Base-by-base conservation (phyloP, 37 sponge, comb jelly and placozoan genomes). In the Chondrilla cf. caribensis region DNA sequence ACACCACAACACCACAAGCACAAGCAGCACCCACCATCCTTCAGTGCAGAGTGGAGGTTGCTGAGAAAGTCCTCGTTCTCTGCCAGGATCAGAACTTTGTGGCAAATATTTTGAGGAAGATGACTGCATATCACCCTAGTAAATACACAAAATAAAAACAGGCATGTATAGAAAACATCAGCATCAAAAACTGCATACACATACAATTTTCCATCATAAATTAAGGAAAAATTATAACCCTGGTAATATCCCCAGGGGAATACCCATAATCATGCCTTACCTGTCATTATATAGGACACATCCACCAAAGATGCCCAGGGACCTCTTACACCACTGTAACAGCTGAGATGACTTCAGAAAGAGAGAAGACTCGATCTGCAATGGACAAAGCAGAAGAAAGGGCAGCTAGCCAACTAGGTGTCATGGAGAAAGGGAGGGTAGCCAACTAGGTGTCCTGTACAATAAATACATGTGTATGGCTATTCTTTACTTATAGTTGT, bases 121-220 rank as follows among this genome's bases (percentile, higher is more conserved):
- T 43, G 44, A 37, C 44, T 73, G 43, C 76, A 73, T 21, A 73
- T 43, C n/a, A 73, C 43, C 76, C 76, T 73, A 25, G 7, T 33
- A 4, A 47, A 47, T 11, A 47, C 51, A 47, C 9, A 11, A 11
- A n/a, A n/a, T n/a, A 47, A 47, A 47, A 11, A 47, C 11, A 47
- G 51, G 11, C 51, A 47, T n/a, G n/a, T n/a, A n/a, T n/a, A n/a
- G n/a, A n/a, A n/a, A n/a, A n/a, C n/a, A n/a, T n/a, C n/a, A n/a
- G n/a, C n/a, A n/a, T n/a, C n/a, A n/a, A n/a, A n/a, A n/a, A n/a
- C n/a, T n/a, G n/a, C n/a, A n/a, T n/a, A n/a, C n/a, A n/a, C n/a
- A n/a, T n/a, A n/a, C n/a, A n/a, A n/a, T n/a, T n/a, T n/a, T n/a
- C n/a, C n/a, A n/a, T n/a, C n/a, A n/a, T n/a, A n/a, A n/a, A n/a